Base-by-base conservation (phyloP, 2,888 invertebrate species). In the Agonum fuliginosum region DNA sequence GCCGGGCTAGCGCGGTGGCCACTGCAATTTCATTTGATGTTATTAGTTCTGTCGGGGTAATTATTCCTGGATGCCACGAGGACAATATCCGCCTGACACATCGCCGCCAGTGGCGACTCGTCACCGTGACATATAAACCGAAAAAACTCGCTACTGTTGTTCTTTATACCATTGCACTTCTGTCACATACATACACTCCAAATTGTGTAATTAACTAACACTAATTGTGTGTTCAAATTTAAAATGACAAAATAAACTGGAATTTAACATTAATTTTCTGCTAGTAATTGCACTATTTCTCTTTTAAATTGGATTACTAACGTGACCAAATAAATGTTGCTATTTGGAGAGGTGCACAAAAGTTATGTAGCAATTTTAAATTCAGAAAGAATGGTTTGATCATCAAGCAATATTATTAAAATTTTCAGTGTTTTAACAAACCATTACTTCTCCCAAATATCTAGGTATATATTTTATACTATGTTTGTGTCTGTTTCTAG, bases 11-110 rank as follows among this genome's bases (percentile, higher is more conserved):
- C 27, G 75, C 27, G 4, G 34, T 17, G 72, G 41, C 72, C 41
- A 54, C 20, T 51, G 75, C 67, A 75, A 75, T 75, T 75, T 67
- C 75, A 75, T 75, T 75, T 75, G 65, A 67, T 75, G 75, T 75
- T 75, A 75, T 75, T 75, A 75, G 75, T 67, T 75, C 48, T 75
- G 75, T 48, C 67, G 48, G 65, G 46, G 75, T 75, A 75, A 75
- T 75, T 75, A 75, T 75, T 75, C 75, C 24, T 75, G 62, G 65
- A 67, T 65, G 67, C 51, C 46, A 27, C 24, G 24, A 24, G 70
- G 46, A 46, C 67, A 67, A 67, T 67, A 67, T 67, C 22, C 67
- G 67, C 37, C 17, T 70, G 70, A 70, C 70, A 70, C 70, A 70
- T 70, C 27, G 43, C 46, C 27, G 24, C 70, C 70, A 70, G 24